Evolutionary conservation across 2,797 vertebrate species (phyloP), one percentile per base, ranked within the genome.

Genomic region (Melanitta fusca): DNA sequence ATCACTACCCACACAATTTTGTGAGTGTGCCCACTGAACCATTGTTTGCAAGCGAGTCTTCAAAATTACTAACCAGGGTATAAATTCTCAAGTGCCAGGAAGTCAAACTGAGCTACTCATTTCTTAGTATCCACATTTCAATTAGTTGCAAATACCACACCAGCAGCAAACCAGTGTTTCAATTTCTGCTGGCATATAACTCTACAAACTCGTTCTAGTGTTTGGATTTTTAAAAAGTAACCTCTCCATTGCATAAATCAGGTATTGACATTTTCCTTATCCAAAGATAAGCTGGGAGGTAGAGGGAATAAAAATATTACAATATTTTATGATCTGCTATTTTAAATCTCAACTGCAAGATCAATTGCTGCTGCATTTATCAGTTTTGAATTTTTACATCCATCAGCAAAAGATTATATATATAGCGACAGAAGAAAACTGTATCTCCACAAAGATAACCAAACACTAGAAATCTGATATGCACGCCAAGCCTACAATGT

Each of bases 61-160:
- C 77, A 41, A 93, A 95, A 94, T 95, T 88, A 92, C 92, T 93
- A 94, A 92, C 89, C 71, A 95, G 66, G 47, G 71, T 79, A 96
- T 93, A 92, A 96, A 92, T 30, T 70, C 85, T 88, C n/a, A 38
- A 54, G 38, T 66, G 92, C 93, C 93, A 96, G 93, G 82, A 89
- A 92, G 85, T 89, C 95, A 96, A 94, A 85, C 95, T 79, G 91
- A 95, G 89, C 77, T 66, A 69, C 89, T 94, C 77, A 72, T 92
- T 92, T 93, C 88, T 92, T 70, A 72, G 47, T 54, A 79, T 84
- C 87, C 92, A 94, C 94, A 86, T 90, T 64, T 92, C 82, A 93
- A 93, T 95, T 88, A 94, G 80, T 69, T 95, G 80, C 89, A 90
- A 93, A 95, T 94, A 93, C 91, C 87, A 89, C 41, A 92, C 69